Evolutionary conservation across 2,113 vertebrate species (phyloP).

Genomic region (Axis porcinus): DNA sequence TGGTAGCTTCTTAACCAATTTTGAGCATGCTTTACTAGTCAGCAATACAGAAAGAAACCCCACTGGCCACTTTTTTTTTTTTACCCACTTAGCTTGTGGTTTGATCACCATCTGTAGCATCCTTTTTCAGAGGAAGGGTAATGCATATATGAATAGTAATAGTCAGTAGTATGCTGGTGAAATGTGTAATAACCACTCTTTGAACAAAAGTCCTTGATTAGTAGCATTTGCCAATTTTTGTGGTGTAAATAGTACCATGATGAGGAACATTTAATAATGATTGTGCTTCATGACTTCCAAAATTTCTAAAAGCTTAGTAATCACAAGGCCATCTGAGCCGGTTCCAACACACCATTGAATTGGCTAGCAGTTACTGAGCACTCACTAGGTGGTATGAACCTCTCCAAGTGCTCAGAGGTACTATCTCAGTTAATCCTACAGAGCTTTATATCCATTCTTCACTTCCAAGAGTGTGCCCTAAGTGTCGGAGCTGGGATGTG

Average conservation of each 20-base stretch:
- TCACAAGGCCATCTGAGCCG: neutral
- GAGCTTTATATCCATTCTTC: neutral
- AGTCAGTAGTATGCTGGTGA: neutral
- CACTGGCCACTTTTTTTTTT: neutral
- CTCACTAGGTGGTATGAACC: neutral
- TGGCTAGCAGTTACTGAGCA: neutral
- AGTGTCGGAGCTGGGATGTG: neutral
- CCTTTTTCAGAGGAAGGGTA: neutral
- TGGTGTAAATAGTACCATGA: neutral
- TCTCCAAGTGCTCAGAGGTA: neutral
- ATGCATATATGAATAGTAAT: neutral
- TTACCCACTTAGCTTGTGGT: neutral
- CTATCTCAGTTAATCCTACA: neutral
- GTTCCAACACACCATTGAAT: neutral
- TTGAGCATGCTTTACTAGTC: neutral
- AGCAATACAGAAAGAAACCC: neutral
- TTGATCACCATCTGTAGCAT: neutral
- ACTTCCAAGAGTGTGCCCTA: neutral
- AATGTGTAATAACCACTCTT: neutral
- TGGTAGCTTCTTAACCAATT: neutral
- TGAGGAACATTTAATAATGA: neutral
- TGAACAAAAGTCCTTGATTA: neutral
- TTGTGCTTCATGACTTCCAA: neutral
- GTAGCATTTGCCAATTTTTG: neutral
- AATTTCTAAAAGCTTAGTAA: neutral